Conservation (phyloP, 2,888 invertebrate species). For the Agrenia bidenticulata region DNA sequence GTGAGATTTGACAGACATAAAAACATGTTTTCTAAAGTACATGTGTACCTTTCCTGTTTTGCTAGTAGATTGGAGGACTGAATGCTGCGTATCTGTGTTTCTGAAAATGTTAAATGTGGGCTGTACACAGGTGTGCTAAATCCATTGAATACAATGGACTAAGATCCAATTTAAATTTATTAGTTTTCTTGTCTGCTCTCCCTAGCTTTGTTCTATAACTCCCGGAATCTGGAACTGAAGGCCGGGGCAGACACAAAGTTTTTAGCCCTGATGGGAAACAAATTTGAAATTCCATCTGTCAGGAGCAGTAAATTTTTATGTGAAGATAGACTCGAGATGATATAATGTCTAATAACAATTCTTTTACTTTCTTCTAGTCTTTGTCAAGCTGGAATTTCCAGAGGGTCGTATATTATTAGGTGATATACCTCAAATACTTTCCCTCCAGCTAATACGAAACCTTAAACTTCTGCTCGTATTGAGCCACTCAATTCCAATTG, state of each 20-base stretch:
- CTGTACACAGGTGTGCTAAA: not conserved
- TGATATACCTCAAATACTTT: no score
- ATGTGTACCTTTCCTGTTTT: no score
- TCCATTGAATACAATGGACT: slow-evolving; percentile 5
- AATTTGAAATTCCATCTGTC: slow-evolving; percentile 7
- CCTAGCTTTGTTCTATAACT: not conserved
- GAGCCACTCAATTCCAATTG: no score
- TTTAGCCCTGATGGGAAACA: slow-evolving; percentile 1
- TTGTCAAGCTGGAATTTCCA: no score
- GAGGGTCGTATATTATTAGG: no score
- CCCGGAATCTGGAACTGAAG: not conserved
- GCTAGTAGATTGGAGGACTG: not conserved
- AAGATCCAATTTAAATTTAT: slow-evolving; percentile 10
- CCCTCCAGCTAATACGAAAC: no score
- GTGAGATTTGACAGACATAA: no score
- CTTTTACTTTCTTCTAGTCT: no score
- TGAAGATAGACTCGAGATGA: no score
- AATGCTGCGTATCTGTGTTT: not conserved
- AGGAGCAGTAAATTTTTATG: not conserved
- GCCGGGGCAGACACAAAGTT: not conserved
- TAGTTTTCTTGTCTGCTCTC: not conserved
- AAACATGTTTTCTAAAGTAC: no score
- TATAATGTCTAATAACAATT: no score
- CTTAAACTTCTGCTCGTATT: no score
- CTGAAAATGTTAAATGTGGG: not conserved